phyloP scores from a whole-genome alignment of 2,113 vertebrate species.

The Cathartes aura region DNA sequence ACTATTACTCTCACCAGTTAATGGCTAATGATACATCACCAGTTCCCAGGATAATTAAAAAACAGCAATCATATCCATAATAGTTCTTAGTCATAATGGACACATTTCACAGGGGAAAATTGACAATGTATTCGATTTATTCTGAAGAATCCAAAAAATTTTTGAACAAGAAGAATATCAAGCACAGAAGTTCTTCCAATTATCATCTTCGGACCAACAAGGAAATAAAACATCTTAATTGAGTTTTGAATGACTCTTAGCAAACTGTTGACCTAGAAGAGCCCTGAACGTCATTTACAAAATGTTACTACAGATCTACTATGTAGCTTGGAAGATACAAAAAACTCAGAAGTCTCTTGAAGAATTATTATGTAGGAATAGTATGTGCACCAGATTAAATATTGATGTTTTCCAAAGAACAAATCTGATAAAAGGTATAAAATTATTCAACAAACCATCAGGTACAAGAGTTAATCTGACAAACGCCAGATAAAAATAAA shows the following conservation, averaged over 20 bases:
- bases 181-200: background rate
- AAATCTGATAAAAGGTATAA: background rate
- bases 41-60: background rate
- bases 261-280: slow-evolving; percentile 4
- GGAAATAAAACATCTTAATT: background rate
- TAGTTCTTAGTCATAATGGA: background rate
- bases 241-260: background rate
- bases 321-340: background rate
- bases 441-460: background rate
- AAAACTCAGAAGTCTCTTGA: background rate
- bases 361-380: background rate
- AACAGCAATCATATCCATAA: background rate
- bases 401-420: background rate
- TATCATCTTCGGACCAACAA: background rate
- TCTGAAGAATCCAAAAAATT: background rate
- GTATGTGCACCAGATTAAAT: background rate
- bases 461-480: background rate
- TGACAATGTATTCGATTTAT: background rate
- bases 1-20: background rate
- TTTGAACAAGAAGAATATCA: background rate
- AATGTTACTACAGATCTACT: background rate
- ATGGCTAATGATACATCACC: background rate
- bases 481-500: background rate
- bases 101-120: background rate
- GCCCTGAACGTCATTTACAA: background rate